phyloP scores from a whole-genome alignment of 2,797 vertebrate species.

The Megalops cyprinoides region DNA sequence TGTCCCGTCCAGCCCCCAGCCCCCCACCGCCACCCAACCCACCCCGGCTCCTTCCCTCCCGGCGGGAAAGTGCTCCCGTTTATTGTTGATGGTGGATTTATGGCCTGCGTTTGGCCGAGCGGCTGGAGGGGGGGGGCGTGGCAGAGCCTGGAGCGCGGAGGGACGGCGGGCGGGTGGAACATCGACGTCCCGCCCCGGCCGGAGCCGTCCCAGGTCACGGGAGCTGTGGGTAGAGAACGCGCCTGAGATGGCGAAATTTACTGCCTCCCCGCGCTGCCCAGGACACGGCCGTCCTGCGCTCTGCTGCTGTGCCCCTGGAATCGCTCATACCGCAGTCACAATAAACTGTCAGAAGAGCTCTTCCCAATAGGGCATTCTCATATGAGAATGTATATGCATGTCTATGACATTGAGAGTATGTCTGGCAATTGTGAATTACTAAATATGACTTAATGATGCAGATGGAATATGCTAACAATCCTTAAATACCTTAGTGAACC shows the following conservation, averaged over 20 bases:
- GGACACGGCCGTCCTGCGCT: background rate
- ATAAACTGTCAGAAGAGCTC: no score
- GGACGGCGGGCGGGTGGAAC: background rate
- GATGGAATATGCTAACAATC: no score
- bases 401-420: background rate
- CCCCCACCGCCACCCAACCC: no score
- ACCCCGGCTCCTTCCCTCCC: no score
- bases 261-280: background rate
- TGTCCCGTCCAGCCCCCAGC: no score
- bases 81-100: background rate
- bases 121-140: background rate
- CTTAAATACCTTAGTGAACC: no score
- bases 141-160: background rate
- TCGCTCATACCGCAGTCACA: no score
- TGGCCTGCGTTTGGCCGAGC: background rate
- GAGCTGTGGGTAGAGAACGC: background rate
- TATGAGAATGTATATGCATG: background rate
- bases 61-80: background rate
- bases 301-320: no score
- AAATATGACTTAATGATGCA: no score
- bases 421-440: background rate
- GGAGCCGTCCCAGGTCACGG: background rate
- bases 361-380: no score
- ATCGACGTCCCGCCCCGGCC: no score
- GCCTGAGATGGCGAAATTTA: background rate